These are phyloP conservation scores for Caradrina clavipalpis DNA, from an alignment of 2,888 invertebrate genomes.

Conservation along the genomic window DNA sequence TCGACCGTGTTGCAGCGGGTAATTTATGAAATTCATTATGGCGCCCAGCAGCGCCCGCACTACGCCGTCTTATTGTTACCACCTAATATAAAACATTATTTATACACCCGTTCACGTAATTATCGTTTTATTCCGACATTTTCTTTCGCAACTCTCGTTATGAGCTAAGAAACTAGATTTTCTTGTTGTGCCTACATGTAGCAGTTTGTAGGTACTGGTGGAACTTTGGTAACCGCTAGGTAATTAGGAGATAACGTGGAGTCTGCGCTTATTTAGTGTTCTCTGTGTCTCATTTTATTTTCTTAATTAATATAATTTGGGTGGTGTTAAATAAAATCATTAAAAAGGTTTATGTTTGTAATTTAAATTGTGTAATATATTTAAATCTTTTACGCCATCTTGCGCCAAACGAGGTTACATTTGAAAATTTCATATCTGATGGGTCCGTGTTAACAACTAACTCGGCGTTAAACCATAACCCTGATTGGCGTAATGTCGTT, in stretches of 20 bases:
- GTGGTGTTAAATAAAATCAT: conserved; percentile 2
- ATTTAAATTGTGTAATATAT: not conserved
- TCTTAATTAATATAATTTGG: conserved; percentile 14
- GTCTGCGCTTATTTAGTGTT: conserved; percentile 32
- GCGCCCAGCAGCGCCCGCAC: conserved; percentile 55
- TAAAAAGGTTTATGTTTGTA: conserved; percentile 1
- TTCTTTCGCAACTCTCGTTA: conserved; percentile 54
- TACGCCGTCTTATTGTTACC: conserved; percentile 57
- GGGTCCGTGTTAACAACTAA: not conserved
- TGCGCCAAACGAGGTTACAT: not conserved
- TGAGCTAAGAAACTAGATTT: conserved; percentile 55
- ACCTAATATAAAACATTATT: conserved; percentile 62
- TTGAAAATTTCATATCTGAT: not conserved
- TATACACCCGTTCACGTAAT: conserved; percentile 59
- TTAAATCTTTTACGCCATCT: not conserved
- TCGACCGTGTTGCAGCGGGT: conserved; percentile 59
- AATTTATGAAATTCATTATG: conserved; percentile 74
- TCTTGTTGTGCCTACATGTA: conserved; percentile 47
- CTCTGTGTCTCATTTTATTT: conserved; percentile 18
- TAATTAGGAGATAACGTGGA: conserved; percentile 46
- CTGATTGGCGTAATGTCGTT: no score
- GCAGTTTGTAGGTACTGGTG: not conserved
- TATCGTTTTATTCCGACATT: conserved; percentile 55
- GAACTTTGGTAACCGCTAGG: conserved; percentile 41
- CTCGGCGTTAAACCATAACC: no score